Evolutionary conservation across 2,797 vertebrate species (phyloP), one percentile per base, ranked within the genome.

Genomic region (Phoeniculus purpureus): DNA sequence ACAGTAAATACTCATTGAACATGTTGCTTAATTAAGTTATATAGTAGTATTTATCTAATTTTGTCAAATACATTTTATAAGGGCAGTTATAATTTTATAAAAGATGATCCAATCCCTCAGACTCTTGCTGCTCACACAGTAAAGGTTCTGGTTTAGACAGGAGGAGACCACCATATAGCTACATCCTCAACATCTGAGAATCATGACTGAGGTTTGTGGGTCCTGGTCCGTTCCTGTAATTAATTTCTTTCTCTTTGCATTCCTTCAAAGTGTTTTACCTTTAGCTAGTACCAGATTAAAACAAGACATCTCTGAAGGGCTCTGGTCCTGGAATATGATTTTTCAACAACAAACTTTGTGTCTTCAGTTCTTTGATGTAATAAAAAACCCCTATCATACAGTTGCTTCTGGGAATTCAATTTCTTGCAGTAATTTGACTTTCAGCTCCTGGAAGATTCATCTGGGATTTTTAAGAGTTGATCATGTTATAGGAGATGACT

Each of bases 331-430:
- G 12, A 77, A 78, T 70, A 9, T 47, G 27, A 87, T 90, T 95
- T 95, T 87, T 71, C 76, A 85, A 54, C 43, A 85, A 62, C 78
- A 90, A 90, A 78, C 59, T 92, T 87, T 48, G 6, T 56, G 25
- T 70, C 62, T 81, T 64, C 47, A 37, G 2, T 82, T 90, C 76
- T 72, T 87, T 58, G 70, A 67, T 81, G 60, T 81, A 87, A 90
- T 67, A 93, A 83, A 83, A 73, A 70, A 93, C 37, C 37, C 37
- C 64, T 68, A 52, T 47, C 47, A 37, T 40, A 31, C 50, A 56
- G 51, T 34, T 85, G 59, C 91, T 88, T 85, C 85, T 78, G 78
- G 62, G 76, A 92, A 94, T 89, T 92, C 70, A 90, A n/a, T 88
- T 93, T 90, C 79, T 87, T 56, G 64, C 77, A 85, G 72, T 91